phyloP scores from a whole-genome alignment of 2,113 vertebrate species.

The Nesogale talazaci region DNA sequence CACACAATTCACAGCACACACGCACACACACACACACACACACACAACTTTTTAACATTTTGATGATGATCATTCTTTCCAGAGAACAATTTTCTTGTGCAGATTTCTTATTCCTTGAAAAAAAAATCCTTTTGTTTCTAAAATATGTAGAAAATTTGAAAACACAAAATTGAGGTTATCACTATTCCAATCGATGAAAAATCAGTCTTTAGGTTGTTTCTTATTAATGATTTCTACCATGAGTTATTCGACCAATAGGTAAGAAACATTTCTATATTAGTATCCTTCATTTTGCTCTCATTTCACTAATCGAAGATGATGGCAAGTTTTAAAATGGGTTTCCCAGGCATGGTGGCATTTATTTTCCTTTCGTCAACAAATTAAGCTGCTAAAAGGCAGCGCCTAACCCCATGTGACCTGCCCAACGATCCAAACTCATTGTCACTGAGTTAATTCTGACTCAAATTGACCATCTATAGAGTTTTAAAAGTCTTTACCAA shows the following conservation, averaged over 20 bases:
- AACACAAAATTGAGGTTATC: not conserved
- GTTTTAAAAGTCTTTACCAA: too few relatives aligned
- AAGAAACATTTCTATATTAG: not conserved
- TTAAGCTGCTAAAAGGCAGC: not conserved
- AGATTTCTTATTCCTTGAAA: not conserved
- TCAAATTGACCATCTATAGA: too few relatives aligned
- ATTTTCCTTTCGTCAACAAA: not conserved
- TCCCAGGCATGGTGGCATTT: not conserved
- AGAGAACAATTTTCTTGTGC: slow-evolving; percentile 8
- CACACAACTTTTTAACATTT: not conserved
- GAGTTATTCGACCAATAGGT: not conserved
- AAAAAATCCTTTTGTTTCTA: not conserved
- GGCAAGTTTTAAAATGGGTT: not conserved
- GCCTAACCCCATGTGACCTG: not conserved
- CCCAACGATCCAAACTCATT: too few relatives aligned
- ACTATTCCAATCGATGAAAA: not conserved
- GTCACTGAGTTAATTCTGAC: too few relatives aligned
- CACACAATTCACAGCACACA: too few relatives aligned
- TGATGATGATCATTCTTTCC: not conserved
- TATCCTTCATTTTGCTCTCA: not conserved
- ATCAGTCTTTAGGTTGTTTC: not conserved
- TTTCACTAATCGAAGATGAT: slow-evolving; percentile 29
- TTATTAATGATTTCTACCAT: not conserved
- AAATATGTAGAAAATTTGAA: not conserved
- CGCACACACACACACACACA: too few relatives aligned